phyloP scores from a whole-genome alignment of 2,888 invertebrate species.

The Lasiommata megera region DNA sequence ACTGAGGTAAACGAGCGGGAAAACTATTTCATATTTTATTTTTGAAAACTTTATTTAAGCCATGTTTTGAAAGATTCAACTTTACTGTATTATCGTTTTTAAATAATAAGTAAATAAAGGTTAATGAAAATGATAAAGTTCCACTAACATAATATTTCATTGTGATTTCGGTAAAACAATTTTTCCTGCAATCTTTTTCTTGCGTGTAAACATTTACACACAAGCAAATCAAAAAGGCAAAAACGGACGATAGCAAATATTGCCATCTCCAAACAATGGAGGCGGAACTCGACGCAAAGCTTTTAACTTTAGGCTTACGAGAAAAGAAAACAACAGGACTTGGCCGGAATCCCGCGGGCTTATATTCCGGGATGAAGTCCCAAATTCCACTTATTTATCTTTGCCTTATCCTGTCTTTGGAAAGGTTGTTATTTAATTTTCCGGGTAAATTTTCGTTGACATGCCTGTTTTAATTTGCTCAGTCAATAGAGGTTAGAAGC shows the following conservation, averaged over 20 bases:
- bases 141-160: not conserved
- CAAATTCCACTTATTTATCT: constrained; percentile 14
- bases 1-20: too few relatives aligned
- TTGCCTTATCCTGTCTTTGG: not conserved
- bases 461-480: not conserved
- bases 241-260: constrained; percentile 9
- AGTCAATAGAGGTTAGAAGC: constrained; percentile 14
- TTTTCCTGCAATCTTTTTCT: not conserved
- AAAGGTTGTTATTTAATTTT: constrained; percentile 15
- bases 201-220: constrained; percentile 4
- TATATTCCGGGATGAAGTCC: constrained; percentile 16
- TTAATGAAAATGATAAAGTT: too few relatives aligned
- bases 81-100: too few relatives aligned
- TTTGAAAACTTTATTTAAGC: too few relatives aligned
- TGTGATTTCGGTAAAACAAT: not conserved
- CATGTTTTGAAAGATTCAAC: too few relatives aligned
- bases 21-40: too few relatives aligned
- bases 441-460: constrained; percentile 2
- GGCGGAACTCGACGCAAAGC: constrained; percentile 11
- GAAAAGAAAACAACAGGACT: constrained; percentile 15
- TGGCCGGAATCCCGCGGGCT: constrained; percentile 15
- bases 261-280: constrained; percentile 11
- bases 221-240: constrained; percentile 4
- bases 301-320: constrained; percentile 16
- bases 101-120: too few relatives aligned